Evolutionary conservation across 2,113 vertebrate genomes (phyloP), one percentile per base, ranked within the genome.

Genomic region (Tenrec ecaudatus): DNA sequence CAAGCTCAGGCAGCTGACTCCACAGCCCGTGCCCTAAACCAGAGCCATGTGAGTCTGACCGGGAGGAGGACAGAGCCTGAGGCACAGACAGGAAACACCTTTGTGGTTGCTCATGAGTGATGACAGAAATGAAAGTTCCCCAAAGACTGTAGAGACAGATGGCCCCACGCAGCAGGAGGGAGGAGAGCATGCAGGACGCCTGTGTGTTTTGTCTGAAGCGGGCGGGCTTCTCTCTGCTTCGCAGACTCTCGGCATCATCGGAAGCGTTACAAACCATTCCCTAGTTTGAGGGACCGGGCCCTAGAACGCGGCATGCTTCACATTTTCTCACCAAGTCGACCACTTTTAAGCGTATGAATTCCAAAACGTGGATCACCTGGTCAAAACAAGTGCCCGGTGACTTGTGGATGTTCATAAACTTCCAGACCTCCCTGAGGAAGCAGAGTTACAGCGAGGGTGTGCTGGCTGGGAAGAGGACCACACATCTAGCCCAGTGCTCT

Each of bases 71-170:
- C 9, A 6, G 69, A 62, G 57, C 75, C 95, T 36, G 14, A 89
- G 81, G 73, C 81, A 92, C 78, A 91, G 87, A 93, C 76, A 91
- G 73, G n/a, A 79, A 87, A 91, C 33, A 82, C n/a, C n/a, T 27
- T 47, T 47, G 80, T 87, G 91, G 86, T 9, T 94, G 93, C 33
- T 88, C 73, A 83, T 95, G 94, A 92, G 81, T 84, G 66, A 83
- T 71, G 87, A 87, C 79, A 84, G 85, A 78, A 64, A 92, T 76
- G 82, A 57, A 86, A 86, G 66, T 60, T 69, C 89, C 47, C 40
- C 19, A 7, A 83, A 81, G 77, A 92, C 76, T 17, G 38, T 60
- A 71, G 66, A 88, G 80, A 89, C 91, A 89, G 84, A 96, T 47
- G 88, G 91, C 8, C 20, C 79, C 38, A 66, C 17, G 36, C 29